These are phyloP conservation scores for Fulmarus glacialis DNA, from an alignment of 2,113 vertebrate genomes.

Conservation along the genomic window DNA sequence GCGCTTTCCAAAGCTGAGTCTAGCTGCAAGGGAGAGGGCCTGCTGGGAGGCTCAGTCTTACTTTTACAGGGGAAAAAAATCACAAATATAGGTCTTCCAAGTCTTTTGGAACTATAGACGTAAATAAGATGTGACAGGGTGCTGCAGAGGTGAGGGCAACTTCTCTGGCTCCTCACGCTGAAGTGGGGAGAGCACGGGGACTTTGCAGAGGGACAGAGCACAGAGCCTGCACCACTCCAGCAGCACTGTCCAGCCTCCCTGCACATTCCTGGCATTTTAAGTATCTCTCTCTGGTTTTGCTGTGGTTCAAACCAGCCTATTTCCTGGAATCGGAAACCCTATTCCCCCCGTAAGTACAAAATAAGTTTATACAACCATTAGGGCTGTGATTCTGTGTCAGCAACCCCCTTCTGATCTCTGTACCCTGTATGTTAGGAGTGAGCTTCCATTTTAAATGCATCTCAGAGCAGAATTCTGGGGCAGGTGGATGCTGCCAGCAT, in stretches of 20 bases:
- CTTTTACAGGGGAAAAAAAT: background rate
- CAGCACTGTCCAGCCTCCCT: background rate
- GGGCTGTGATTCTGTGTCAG: background rate
- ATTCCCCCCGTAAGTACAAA: background rate
- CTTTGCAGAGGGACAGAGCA: background rate
- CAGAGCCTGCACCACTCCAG: background rate
- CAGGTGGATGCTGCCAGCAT: background rate
- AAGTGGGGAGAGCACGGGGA: background rate
- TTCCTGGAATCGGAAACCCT: background rate
- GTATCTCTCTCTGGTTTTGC: background rate
- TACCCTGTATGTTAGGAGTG: background rate
- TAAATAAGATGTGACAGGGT: background rate
- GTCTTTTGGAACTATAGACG: background rate
- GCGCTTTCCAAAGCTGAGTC: background rate
- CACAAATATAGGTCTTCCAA: background rate
- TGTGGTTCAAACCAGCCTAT: fast-evolving
- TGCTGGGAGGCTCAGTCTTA: background rate
- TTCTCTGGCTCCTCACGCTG: background rate
- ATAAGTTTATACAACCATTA: background rate
- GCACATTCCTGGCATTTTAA: background rate
- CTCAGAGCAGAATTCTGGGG: background rate
- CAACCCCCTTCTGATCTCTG: background rate
- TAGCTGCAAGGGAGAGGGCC: background rate
- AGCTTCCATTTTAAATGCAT: background rate
- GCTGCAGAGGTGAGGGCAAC: background rate